Evolutionary conservation across 1,140 invertebrate genomes (phyloP).

Genomic region (Drosophila pruinosa): DNA sequence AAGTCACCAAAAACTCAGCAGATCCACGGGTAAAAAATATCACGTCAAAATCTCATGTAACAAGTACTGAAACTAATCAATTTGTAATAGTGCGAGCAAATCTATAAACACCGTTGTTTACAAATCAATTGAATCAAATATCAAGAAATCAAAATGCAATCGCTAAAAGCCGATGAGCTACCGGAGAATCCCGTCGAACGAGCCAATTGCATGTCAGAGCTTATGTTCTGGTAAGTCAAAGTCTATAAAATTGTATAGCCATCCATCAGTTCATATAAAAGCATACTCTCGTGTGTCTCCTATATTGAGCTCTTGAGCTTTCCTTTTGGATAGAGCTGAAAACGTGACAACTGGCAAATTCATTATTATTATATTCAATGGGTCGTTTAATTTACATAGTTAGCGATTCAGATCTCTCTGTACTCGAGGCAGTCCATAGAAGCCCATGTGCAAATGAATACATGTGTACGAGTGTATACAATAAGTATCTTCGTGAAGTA

Average conservation of each 20-base stretch:
- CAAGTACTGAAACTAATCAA: neutral
- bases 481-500: slow-evolving; percentile 27
- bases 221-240: slow-evolving; percentile 64
- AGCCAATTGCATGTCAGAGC: slow-evolving; percentile 60
- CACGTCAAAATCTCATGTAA: slow-evolving; percentile 21
- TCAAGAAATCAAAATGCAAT: slow-evolving; percentile 51
- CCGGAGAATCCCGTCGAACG: slow-evolving; percentile 64
- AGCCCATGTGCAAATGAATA: neutral
- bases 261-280: neutral
- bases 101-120: neutral
- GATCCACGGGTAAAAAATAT: slow-evolving; percentile 17
- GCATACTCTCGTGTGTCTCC: neutral
- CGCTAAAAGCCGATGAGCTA: slow-evolving; percentile 68
- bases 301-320: neutral
- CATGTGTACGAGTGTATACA: neutral
- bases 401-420: slow-evolving; percentile 1
- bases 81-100: neutral
- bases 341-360: slow-evolving; percentile 37
- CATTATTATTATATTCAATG: slow-evolving; percentile 50
- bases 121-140: slow-evolving; percentile 13
- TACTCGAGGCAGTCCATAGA: neutral
- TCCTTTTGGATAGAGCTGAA: neutral
- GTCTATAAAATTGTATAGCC: neutral
- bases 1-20: slow-evolving; percentile 4
- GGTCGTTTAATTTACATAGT: slow-evolving; percentile 56